Base-by-base conservation (phyloP, 2,888 invertebrate genomes). In the Ceramica pisi region DNA sequence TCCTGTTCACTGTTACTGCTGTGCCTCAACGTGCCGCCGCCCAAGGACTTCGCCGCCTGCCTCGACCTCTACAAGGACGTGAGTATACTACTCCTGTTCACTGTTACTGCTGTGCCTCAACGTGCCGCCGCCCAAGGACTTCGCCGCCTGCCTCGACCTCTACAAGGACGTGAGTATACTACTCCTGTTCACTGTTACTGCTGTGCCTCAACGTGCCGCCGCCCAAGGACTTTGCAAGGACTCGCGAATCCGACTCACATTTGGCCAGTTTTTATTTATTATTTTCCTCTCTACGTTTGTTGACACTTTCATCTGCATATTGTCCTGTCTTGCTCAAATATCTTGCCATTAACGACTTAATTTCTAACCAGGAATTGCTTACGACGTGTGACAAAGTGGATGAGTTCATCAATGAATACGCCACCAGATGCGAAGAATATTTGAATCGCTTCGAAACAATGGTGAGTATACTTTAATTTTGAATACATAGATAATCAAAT, bases 331-430 rank as follows among this genome's bases (percentile, higher is more conserved):
- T 26, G 26, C 26, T 4, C 26, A 26, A 26, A 31, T 31, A 5
- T 31, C 31, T 31, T 31, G 31, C 5, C 5, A 5, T 31, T 3
- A 2, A 31, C 6, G 6, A 31, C 31, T 31, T 31, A 4, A 6
- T 31, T 31, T 41, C 16, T 26, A 26, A 26, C 16, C 55, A 55
- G 55, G 87, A 89, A 4, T 67, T 94, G n/a, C 10, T 89, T 19
- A 12, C 76, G 3, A 86, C 88, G 0, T 92, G 92, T 67, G 89
- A 91, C 41, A 90, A 86, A 48, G 41, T 94, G 23, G 90, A 92
- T 1, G 87, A 86, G 3, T 86, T 87, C 0, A 65, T 93, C 3
- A 82, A 77, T 31, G 86, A 88, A 1, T 91, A 93, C 71, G 80
- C 87, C 0, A 71, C 77, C 5, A 90, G 86, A 7, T 84, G 92